Base-by-base conservation (phyloP, 2,888 invertebrate species). In the Diachrysia chrysitis region DNA sequence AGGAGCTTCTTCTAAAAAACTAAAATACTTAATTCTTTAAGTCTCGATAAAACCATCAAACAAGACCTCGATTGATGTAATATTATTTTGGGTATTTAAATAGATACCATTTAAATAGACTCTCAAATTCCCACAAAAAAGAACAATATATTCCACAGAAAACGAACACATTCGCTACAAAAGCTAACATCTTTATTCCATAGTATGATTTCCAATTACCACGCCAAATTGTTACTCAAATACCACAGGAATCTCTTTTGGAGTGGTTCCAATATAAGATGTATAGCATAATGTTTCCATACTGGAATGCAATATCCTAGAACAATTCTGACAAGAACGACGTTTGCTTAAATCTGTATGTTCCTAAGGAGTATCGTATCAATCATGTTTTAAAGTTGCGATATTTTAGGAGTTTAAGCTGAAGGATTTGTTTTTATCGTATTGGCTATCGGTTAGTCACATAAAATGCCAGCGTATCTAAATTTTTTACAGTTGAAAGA, bases 201-300 rank as follows among this genome's bases (percentile, higher is more conserved):
- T 70, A 16, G 42, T 17, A 56, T 57, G 55, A 63, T 60, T 63
- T 32, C 71, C 51, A 32, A 72, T 72, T 57, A 60, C 23, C 53
- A 48, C 56, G 59, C 59, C 56, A 19, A 17, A 55, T 32, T 29
- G 63, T 21, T 51, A 51, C 21, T 70, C 37, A 59, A 72, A 63
- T 63, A 57, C 57, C 57, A 55, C 69, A 61, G 61, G 70, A 55
- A 48, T 71, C 46, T 17, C 37, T 54, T 37, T 48, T 72, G 72
- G 71, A 58, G 14, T 42, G 10, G 14, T 17, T 76, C 72, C 76
- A 72, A 71, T 14, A 19, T 16, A 29, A 17, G 29, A 59, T 19
- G 48, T 48, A 29, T 17, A 46, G 46, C 58, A 46, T 58, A 46
- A n/a, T 58, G 58, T 23, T 17, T 42, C 42, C 42, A 42, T 23